phyloP scores from a whole-genome alignment of 2,797 vertebrate species.

The Argentina silus region DNA sequence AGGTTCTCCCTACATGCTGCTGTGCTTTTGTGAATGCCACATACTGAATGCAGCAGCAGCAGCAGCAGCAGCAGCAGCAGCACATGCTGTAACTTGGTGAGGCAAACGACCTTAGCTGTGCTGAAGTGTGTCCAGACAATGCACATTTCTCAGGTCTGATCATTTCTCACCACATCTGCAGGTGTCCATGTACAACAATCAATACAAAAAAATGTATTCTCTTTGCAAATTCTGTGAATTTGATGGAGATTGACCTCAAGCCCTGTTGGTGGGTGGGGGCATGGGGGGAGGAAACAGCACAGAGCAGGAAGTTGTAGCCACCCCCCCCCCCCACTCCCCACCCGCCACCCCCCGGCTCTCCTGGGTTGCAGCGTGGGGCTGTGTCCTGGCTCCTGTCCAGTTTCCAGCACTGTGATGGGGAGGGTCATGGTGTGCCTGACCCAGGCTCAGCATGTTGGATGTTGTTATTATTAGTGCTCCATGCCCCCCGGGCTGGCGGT shows the following conservation, averaged over 20 bases:
- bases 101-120: slow-evolving; percentile 3
- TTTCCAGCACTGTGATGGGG: slow-evolving; percentile 82
- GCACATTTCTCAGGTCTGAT: slow-evolving; percentile 34
- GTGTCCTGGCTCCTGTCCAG: slow-evolving; percentile 82
- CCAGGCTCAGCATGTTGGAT: slow-evolving; percentile 85
- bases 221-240: background rate
- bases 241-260: slow-evolving; percentile 21
- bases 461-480: slow-evolving; percentile 92
- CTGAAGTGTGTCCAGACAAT: slow-evolving; percentile 23
- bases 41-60: slow-evolving; percentile 4
- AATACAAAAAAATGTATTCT: background rate
- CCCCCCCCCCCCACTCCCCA: slow-evolving; percentile 54
- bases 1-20: slow-evolving; percentile 20
- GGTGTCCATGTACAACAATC: slow-evolving; percentile 19
- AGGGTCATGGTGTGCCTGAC: slow-evolving; percentile 84
- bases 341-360: slow-evolving; percentile 13
- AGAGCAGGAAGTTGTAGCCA: slow-evolving; percentile 69
- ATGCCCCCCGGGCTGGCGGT: slow-evolving; percentile 81
- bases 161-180: slow-evolving; percentile 36
- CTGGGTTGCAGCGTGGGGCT: slow-evolving; percentile 65
- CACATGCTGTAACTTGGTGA: background rate
- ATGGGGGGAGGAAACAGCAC: slow-evolving; percentile 13
- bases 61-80: background rate
- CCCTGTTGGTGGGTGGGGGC: background rate
- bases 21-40: slow-evolving; percentile 46